Base-by-base conservation (phyloP, 2,113 vertebrate species). In the Gavia stellata region DNA sequence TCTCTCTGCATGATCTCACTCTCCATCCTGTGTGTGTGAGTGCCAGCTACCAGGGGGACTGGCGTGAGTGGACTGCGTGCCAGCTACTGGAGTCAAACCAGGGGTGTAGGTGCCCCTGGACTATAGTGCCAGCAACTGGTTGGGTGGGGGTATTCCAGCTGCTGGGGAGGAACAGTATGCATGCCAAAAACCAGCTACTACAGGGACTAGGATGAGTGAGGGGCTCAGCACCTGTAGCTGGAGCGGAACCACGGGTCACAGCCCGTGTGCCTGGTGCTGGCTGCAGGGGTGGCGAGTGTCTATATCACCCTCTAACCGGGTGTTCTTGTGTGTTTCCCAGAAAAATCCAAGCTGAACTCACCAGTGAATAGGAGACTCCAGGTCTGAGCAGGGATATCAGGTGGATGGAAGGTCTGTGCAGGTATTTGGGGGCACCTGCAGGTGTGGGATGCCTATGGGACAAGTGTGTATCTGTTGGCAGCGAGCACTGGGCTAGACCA, bases 291-390 rank as follows among this genome's bases (percentile, higher is more conserved):
- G 6, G 7, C 0, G 2, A 31, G 17, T 42, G 18, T 25, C 55
- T n/a, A 2, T 26, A 16, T 70, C 47, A 28, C 4, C 11, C 31
- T 7, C 18, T 31, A 34, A 65, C 5, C 1, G 5, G 4, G 10
- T 25, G 18, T 45, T 72, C 16, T 1, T 17, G 20, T 34, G 8
- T 65, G 26, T 68, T 79, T 79, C 12, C 45, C 61, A 74, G 71
- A 74, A 68, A 74, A 65, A 8, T 79, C 26, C 5, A 38, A 33
- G 31, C 6, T 61, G 25, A 66, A 31, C 29, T 91, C 15, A 33
- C 5, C 13, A 74, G 25, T 0, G 1, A 13, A 25, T 20, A 45
- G n/a, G 28, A 62, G 7, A 34, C 13, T 19, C 4, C 13, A 34
- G n/a, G 29, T 83, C 50, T 66, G 14, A 18, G 42, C 21, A 65